Base-by-base conservation (phyloP, 2,113 vertebrate genomes). In the Haemorhous mexicanus region DNA sequence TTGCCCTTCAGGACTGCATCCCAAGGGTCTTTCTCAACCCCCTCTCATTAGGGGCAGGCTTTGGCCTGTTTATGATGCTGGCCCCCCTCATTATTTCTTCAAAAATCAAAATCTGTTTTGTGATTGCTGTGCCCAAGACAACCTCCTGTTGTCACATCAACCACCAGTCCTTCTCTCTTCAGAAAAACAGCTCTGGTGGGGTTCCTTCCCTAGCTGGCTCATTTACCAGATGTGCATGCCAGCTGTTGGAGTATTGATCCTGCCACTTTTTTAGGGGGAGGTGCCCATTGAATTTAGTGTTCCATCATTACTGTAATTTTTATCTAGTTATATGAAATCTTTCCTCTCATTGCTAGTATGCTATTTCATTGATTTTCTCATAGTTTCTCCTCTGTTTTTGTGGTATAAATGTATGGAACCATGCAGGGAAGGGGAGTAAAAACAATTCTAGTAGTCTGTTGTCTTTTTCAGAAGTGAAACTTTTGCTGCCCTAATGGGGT, bases 61-160 rank as follows among this genome's bases (percentile, higher is more conserved):
- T n/a, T n/a, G n/a, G n/a, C n/a, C n/a, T n/a, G n/a, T n/a, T n/a
- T n/a, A n/a, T n/a, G n/a, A n/a, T n/a, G 27, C 26, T 58, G 50
- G 2, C 3, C 6, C 14, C 5, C 11, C 44, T 23, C 0, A 0
- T 58, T 32, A 50, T 41, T 73, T 81, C 33, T 44, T 7, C 18
- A 24, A 46, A 39, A 74, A 37, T 44, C 15, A 37, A 32, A 66
- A 33, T 27, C 10, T 73, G 6, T 66, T 58, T 28, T 44, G 19
- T 33, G 44, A 13, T 43, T 27, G 12, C 22, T 58, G 23, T 66
- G 23, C 37, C 37, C 33, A 28, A 37, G 18, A 27, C 8, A 11
- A 8, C 15, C 33, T 89, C 44, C 16, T 28, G 0, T 37, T 6
- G 7, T 13, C 59, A 9, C 8, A 4, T 74, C 22, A 58, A 22